phyloP scores from a whole-genome alignment of 2,888 invertebrate genomes.

The Pseudococcus jackbeardsleyi region DNA sequence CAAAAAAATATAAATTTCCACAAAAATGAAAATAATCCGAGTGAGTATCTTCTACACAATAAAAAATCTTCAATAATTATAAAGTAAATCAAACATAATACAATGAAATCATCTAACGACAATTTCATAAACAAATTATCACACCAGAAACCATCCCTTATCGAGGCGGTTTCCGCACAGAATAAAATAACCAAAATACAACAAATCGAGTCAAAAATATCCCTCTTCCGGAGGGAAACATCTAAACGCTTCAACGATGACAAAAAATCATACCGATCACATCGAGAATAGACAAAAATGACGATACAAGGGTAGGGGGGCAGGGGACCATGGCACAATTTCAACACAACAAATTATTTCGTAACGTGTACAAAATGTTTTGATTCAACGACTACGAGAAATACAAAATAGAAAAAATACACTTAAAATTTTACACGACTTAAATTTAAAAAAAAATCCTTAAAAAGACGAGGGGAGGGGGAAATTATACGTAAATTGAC shows the following conservation, averaged over 20 bases:
- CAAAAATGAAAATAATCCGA: too few relatives aligned
- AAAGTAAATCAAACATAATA: background rate
- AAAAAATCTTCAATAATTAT: too few relatives aligned
- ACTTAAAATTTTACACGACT: background rate
- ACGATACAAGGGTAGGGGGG: background rate
- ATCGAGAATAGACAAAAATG: background rate
- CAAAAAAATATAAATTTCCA: too few relatives aligned
- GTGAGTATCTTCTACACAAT: too few relatives aligned
- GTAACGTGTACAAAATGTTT: slow-evolving; percentile 1
- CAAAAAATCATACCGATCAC: slow-evolving; percentile 19
- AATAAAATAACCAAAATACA: background rate
- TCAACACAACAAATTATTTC: background rate
- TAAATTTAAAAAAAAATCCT: background rate
- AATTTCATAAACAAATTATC: background rate
- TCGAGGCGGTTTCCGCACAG: background rate
- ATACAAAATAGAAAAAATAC: background rate
- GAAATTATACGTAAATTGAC: slow-evolving; percentile 27
- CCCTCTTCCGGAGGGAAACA: background rate
- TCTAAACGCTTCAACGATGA: background rate
- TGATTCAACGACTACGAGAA: slow-evolving; percentile 2
- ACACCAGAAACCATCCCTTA: background rate
- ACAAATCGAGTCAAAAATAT: background rate
- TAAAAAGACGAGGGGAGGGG: background rate
- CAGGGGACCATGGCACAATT: slow-evolving; percentile 10
- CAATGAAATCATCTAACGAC: background rate